These are phyloP conservation scores for Helleia helle DNA, from an alignment of 2,888 invertebrate species.

Conservation along the genomic window DNA sequence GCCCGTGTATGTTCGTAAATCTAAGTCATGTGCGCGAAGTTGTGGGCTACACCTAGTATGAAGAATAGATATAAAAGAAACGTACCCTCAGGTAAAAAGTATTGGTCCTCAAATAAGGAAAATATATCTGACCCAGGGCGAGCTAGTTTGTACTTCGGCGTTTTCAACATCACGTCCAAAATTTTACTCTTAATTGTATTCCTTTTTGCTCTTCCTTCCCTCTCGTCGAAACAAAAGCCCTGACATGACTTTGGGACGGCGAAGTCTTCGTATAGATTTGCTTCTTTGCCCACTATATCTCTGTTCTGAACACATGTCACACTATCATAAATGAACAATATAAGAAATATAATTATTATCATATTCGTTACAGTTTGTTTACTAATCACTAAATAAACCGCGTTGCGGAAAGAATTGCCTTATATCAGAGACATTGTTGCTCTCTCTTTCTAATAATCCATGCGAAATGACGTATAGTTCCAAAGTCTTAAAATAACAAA, in stretches of 20 bases:
- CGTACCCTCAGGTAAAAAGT: slow-evolving; percentile 53
- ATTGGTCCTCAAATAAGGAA: slow-evolving; percentile 41
- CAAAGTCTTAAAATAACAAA: slow-evolving; percentile 1
- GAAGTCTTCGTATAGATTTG: not conserved
- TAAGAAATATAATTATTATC: not conserved
- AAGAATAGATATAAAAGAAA: not conserved
- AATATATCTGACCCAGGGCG: slow-evolving; percentile 38
- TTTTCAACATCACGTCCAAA: slow-evolving; percentile 45
- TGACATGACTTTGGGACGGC: not conserved
- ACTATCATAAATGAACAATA: not conserved
- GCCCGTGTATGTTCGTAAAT: too few species aligned
- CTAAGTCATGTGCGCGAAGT: too few species aligned
- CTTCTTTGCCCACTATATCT: not conserved
- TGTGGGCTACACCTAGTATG: too few species aligned
- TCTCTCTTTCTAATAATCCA: not conserved
- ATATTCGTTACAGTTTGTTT: not conserved
- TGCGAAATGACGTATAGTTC: not conserved
- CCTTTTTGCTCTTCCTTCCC: not conserved
- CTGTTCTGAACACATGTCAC: not conserved
- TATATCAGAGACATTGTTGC: slow-evolving; percentile 2
- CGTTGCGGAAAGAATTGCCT: not conserved
- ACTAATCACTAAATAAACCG: not conserved
- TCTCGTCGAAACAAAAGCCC: not conserved
- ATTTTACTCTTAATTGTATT: slow-evolving; percentile 33
- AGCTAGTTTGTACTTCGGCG: slow-evolving; percentile 34